These are phyloP conservation scores for Agrilus mali DNA, from an alignment of 2,888 invertebrate species.

Conservation along the genomic window DNA sequence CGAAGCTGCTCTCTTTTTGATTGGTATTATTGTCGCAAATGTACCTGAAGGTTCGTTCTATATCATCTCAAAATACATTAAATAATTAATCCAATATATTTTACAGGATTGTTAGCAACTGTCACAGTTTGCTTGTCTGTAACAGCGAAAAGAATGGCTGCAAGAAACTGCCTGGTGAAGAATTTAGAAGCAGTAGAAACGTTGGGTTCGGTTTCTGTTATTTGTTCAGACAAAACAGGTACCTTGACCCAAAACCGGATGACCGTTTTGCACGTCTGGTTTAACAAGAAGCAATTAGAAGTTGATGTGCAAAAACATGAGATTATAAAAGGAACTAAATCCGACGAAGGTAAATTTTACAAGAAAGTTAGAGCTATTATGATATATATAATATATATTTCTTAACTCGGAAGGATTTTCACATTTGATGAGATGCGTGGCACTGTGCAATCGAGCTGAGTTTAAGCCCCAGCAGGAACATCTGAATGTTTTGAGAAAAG, in stretches of 20 bases:
- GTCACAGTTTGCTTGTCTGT: constrained; percentile 67
- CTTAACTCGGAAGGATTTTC: constrained; percentile 18
- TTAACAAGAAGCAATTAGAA: constrained; percentile 15
- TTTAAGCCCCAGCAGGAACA: constrained; percentile 34
- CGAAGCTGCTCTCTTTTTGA: constrained; percentile 56
- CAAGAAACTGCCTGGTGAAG: constrained; percentile 68
- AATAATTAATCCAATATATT: not conserved
- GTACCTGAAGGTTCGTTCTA: constrained; percentile 54
- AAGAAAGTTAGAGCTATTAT: no score
- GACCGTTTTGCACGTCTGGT: constrained; percentile 69
- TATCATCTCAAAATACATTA: not conserved
- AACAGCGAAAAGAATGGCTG: constrained; percentile 69
- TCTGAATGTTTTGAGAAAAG: constrained; percentile 38
- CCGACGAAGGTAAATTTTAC: no score
- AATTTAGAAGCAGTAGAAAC: constrained; percentile 72
- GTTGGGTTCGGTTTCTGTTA: constrained; percentile 64
- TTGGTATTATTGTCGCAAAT: constrained; percentile 52
- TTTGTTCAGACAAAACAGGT: constrained; percentile 72
- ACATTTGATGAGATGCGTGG: constrained; percentile 37
- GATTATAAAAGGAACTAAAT: no score
- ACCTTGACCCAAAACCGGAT: constrained; percentile 58
- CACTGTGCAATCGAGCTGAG: constrained; percentile 61
- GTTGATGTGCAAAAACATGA: not conserved
- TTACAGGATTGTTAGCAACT: constrained; percentile 50
- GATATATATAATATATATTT: not conserved